phyloP scores from a whole-genome alignment of 1,140 invertebrate genomes.

The Neodiprion lecontei region DNA sequence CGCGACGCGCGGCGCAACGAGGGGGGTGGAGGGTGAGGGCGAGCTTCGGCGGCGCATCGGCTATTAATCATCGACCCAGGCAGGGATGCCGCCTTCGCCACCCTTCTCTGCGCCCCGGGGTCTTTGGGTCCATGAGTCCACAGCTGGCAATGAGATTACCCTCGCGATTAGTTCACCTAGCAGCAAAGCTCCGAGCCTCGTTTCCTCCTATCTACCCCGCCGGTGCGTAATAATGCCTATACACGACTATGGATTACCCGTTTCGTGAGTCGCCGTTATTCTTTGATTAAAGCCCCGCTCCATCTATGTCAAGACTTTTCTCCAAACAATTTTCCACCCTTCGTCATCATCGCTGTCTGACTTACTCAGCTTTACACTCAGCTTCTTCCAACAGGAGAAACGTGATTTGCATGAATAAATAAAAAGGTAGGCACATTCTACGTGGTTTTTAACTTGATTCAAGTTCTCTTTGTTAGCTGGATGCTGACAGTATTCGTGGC shows the following conservation, averaged over 20 bases:
- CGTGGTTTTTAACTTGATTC: no score
- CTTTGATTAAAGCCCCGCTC: constrained; percentile 35
- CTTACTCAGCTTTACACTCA: no score
- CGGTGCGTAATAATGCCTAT: no score
- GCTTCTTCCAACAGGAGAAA: no score
- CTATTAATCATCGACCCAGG: constrained; percentile 4
- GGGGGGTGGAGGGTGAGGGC: neutral
- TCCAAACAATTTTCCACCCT: no score
- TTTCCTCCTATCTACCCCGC: neutral
- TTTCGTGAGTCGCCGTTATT: constrained; percentile 24
- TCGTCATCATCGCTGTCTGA: no score
- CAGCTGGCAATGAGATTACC: constrained; percentile 6
- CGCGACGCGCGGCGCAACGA: neutral
- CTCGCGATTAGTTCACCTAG: constrained; percentile 2
- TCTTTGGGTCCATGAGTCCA: neutral
- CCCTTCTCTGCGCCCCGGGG: neutral
- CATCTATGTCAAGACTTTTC: constrained; percentile 44
- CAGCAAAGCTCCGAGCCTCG: neutral
- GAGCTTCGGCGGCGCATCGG: neutral
- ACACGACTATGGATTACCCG: neutral
- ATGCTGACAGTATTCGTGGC: no score
- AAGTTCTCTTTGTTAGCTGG: no score
- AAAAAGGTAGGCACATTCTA: no score
- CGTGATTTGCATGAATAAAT: no score
- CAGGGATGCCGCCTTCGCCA: constrained; percentile 6